Percentiles rank a stretch among this genome's conserved stretches.
Conservation (phyloP, 2,113 vertebrate genomes). For the Saiga tatarica region DNA sequence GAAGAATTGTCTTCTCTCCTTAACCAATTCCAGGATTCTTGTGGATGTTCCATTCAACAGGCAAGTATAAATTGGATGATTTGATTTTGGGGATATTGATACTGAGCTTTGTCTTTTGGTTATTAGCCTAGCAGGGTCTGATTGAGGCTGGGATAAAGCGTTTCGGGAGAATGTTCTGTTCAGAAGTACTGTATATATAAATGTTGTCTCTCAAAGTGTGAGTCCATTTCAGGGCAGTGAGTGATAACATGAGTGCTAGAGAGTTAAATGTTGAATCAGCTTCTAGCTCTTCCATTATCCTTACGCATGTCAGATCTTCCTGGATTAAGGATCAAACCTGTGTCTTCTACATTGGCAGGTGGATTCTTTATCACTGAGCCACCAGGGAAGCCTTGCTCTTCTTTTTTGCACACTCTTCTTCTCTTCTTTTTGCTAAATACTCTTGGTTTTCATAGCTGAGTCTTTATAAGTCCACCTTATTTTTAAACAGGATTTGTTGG, state of each 20-base stretch:
- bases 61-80: conserved; percentile 70
- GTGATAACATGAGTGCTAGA: neutral
- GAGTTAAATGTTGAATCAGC: neutral
- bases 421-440: neutral
- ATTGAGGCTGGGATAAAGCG: neutral
- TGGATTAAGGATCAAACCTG: neutral
- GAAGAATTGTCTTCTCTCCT: conserved; percentile 94
- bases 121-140: neutral
- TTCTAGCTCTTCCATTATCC: neutral
- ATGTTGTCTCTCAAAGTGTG: neutral
- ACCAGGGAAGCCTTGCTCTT: neutral
- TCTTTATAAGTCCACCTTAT: neutral
- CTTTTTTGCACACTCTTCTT: neutral
- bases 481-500: neutral
- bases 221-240: neutral
- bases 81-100: neutral
- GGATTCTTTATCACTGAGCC: neutral
- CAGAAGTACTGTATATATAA: neutral
- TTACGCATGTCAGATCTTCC: neutral
- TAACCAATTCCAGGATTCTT: conserved; percentile 92
- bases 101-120: neutral
- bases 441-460: neutral
- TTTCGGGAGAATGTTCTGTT: neutral
- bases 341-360: neutral
- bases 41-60: conserved; percentile 94